Evolutionary conservation across 2,888 invertebrate species (phyloP).

Genomic region (Julus scanicus): DNA sequence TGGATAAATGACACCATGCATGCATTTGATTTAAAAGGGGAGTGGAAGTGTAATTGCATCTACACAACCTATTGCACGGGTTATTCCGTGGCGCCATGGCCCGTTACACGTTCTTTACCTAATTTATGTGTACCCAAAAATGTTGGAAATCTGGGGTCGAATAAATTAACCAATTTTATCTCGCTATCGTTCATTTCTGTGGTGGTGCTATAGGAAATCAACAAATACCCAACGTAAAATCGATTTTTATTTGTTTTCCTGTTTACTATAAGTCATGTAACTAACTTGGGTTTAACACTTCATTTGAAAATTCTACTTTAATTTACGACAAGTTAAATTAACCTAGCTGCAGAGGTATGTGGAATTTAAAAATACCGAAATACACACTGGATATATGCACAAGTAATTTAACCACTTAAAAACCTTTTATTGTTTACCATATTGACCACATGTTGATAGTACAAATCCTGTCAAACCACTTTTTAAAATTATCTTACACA

Average conservation of each 20-base stretch:
- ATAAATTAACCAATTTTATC: neutral
- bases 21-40: neutral
- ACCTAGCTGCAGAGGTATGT: neutral
- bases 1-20: conserved; percentile 4
- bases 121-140: neutral
- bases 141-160: neutral
- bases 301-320: too few relatives aligned
- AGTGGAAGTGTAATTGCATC: neutral
- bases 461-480: neutral
- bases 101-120: neutral
- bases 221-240: neutral
- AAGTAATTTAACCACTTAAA: neutral
- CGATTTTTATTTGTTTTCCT: neutral
- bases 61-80: neutral
- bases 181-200: neutral
- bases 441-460: too few relatives aligned
- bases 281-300: too few relatives aligned
- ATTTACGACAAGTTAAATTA: too few relatives aligned
- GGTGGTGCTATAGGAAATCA: neutral
- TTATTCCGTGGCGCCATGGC: neutral
- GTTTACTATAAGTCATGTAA: neutral
- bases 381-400: neutral
- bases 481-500: neutral
- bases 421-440: neutral
- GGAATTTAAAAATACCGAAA: too few relatives aligned